These are phyloP conservation scores for Euthynnus affinis DNA, from an alignment of 2,797 vertebrate genomes.

Conservation along the genomic window DNA sequence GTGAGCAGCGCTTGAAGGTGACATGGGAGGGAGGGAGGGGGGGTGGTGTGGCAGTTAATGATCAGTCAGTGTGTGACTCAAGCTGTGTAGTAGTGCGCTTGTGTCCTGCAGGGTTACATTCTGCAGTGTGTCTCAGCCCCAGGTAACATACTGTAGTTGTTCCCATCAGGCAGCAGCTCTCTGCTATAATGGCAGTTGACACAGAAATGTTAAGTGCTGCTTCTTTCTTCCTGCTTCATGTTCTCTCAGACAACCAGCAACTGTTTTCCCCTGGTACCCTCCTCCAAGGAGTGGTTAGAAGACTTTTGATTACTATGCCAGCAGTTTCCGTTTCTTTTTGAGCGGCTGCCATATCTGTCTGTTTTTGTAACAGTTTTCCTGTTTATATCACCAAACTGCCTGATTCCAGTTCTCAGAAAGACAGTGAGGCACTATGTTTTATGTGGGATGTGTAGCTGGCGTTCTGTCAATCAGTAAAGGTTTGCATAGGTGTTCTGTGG, in stretches of 20 bases:
- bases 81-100: neutral
- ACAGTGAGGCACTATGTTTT: neutral
- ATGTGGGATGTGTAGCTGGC: constrained; percentile 1
- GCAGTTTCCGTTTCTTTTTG: constrained; percentile 46
- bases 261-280: constrained; percentile 2
- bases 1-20: neutral
- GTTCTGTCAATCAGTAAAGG: neutral
- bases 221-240: constrained; percentile 25
- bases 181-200: constrained; percentile 34
- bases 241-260: constrained; percentile 19
- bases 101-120: constrained; percentile 6
- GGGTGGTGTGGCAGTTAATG: neutral
- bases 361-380: constrained; percentile 39
- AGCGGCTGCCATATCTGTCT: constrained; percentile 35
- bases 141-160: neutral
- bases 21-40: rapidly evolving
- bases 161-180: constrained; percentile 4
- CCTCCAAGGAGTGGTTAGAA: neutral
- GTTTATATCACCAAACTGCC: constrained; percentile 14
- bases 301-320: constrained; percentile 26
- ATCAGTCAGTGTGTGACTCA: neutral
- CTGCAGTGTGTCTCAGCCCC: neutral
- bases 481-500: neutral
- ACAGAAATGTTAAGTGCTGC: constrained; percentile 15
- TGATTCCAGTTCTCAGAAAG: neutral